Conservation (phyloP, 2,113 vertebrate genomes). For the Rhea pennata region DNA sequence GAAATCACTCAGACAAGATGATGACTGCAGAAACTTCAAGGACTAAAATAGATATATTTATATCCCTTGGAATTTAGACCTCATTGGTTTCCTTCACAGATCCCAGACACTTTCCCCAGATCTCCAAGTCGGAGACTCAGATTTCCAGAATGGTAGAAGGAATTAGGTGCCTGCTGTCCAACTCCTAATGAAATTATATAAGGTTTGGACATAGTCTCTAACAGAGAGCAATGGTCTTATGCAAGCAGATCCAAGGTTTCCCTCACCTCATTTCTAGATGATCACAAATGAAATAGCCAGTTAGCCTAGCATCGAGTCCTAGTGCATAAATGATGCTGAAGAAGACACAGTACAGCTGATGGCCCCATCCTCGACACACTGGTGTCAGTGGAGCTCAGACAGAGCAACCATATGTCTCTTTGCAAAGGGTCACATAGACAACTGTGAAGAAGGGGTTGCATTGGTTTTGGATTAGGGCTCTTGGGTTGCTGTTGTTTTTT, state of each 20-base stretch:
- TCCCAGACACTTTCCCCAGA: neutral
- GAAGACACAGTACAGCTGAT: neutral
- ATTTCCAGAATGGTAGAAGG: neutral
- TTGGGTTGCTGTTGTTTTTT: neutral
- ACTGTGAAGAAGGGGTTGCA: neutral
- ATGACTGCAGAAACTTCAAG: neutral
- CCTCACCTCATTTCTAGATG: neutral
- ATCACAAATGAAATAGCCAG: neutral
- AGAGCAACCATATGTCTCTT: neutral
- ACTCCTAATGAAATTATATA: neutral
- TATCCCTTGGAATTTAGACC: neutral
- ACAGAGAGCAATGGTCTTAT: neutral
- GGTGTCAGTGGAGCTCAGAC: neutral
- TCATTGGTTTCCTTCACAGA: neutral
- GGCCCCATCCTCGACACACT: neutral
- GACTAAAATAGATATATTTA: neutral
- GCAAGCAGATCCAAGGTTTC: neutral
- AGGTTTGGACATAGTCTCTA: neutral
- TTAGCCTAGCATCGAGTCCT: neutral
- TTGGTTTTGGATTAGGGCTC: neutral
- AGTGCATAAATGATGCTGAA: neutral
- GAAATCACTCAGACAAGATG: neutral
- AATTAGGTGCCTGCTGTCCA: neutral
- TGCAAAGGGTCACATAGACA: neutral
- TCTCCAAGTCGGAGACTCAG: neutral